These are phyloP conservation scores for Reticulitermes speratus DNA, from an alignment of 1,140 invertebrate species.

Conservation along the genomic window DNA sequence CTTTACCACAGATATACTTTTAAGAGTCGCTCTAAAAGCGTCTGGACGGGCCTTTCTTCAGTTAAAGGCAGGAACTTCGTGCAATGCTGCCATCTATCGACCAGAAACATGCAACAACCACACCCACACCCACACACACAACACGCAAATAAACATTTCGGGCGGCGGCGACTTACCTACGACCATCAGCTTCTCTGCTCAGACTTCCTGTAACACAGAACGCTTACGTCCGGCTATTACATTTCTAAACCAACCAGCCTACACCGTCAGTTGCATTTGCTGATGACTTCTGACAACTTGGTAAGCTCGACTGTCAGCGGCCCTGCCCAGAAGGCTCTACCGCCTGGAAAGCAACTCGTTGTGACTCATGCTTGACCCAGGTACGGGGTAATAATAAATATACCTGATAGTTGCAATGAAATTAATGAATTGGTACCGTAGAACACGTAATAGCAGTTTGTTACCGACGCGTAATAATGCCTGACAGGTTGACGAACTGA, in stretches of 20 bases:
- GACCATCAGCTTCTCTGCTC: neutral
- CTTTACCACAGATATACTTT: neutral
- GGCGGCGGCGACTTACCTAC: neutral
- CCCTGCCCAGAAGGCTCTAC: no score
- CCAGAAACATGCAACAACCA: conserved; percentile 5
- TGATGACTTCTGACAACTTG: neutral
- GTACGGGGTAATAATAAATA: no score
- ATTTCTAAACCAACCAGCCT: neutral
- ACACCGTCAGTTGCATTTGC: neutral
- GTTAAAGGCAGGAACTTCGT: neutral
- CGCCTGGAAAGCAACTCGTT: no score
- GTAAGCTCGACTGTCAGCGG: neutral
- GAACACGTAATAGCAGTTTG: no score
- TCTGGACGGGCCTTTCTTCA: neutral
- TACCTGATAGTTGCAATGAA: no score
- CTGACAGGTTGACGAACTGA: no score
- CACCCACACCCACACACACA: neutral
- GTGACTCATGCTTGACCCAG: no score
- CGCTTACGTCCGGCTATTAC: neutral
- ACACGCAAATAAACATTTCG: conserved; percentile 6
- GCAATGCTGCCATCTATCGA: neutral
- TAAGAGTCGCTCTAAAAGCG: neutral
- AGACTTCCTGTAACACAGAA: neutral
- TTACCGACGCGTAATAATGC: no score
- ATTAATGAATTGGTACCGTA: no score